These are phyloP conservation scores for Dicentrarchus labrax DNA, from an alignment of 2,113 vertebrate genomes.

Conservation along the genomic window DNA sequence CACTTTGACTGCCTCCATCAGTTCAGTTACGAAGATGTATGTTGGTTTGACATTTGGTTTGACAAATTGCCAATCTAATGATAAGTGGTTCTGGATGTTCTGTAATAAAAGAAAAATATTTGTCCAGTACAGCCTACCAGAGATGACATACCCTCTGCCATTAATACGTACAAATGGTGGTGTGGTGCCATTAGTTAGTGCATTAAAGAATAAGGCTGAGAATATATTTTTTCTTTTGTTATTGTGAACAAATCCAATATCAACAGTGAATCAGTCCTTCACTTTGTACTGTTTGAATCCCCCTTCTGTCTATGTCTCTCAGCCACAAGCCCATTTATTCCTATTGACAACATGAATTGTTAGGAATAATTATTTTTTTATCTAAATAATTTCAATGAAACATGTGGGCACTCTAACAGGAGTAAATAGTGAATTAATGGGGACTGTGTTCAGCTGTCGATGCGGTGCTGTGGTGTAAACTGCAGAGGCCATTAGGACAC, in stretches of 20 bases:
- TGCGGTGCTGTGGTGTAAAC: no score
- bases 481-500: no score
- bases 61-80: not conserved
- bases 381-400: no score
- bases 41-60: not conserved
- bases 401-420: no score
- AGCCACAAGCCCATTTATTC: no score
- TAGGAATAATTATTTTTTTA: no score
- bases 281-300: no score
- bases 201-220: not conserved
- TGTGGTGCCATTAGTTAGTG: no score
- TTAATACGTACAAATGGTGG: not conserved
- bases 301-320: no score
- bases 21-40: not conserved
- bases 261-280: not conserved
- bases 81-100: not conserved
- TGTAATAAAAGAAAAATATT: not conserved
- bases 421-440: no score
- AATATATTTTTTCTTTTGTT: not conserved
- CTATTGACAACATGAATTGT: no score
- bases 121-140: not conserved
- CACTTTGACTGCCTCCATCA: conserved; percentile 6
- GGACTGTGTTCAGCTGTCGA: no score
- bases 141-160: not conserved
- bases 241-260: not conserved